Evolutionary conservation across 1,140 invertebrate genomes (phyloP).

Genomic region (Drosophila yakuba): DNA sequence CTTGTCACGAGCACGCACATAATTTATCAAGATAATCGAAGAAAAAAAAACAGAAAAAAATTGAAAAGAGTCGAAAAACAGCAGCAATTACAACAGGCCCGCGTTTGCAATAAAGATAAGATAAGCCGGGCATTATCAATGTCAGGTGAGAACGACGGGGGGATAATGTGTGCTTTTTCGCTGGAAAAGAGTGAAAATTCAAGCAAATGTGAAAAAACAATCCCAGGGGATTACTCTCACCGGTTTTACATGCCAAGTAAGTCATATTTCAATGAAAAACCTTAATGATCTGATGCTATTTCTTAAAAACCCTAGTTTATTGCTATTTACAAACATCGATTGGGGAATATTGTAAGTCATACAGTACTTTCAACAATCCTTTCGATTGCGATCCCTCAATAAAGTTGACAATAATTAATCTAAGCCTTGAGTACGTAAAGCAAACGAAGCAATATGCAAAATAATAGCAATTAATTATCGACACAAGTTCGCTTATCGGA

Average conservation of each 20-base stretch:
- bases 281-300: too few relatives aligned
- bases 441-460: constrained; percentile 38
- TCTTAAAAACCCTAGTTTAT: too few relatives aligned
- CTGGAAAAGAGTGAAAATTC: background rate
- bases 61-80: constrained; percentile 21
- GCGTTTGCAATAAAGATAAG: constrained; percentile 70
- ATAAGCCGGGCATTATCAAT: constrained; percentile 75
- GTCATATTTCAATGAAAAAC: too few relatives aligned
- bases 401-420: too few relatives aligned
- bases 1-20: constrained; percentile 70
- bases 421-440: background rate
- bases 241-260: too few relatives aligned
- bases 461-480: constrained; percentile 74
- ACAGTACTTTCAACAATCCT: background rate
- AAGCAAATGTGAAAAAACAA: background rate
- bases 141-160: constrained; percentile 6
- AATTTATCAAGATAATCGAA: constrained; percentile 80
- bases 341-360: too few relatives aligned
- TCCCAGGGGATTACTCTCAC: background rate
- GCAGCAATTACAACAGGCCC: constrained; percentile 46
- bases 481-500: constrained; percentile 40
- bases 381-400: too few relatives aligned
- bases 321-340: too few relatives aligned
- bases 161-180: background rate
- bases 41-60: constrained; percentile 4